A percentile compares a stretch with the other conserved stretches of the same genome.
Conservation (phyloP, 2,797 vertebrate genomes). For the Ctenochaetus hawaiiensis region DNA sequence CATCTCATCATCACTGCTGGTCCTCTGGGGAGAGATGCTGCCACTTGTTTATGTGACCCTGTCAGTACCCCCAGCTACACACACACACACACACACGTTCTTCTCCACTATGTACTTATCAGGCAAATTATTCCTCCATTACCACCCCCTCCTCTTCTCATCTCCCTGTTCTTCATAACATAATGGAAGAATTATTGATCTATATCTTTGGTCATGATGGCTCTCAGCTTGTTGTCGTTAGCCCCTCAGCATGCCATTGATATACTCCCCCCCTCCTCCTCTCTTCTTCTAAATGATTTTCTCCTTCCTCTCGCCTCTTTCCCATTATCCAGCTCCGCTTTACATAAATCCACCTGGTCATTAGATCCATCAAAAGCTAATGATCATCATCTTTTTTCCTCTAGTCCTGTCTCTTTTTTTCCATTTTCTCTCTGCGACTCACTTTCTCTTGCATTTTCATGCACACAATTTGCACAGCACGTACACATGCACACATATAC, state of each 20-base stretch:
- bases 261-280: slow-evolving; percentile 60
- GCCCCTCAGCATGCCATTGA: slow-evolving; percentile 78
- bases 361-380: slow-evolving; percentile 83
- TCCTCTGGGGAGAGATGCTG: slow-evolving; percentile 90
- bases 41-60: slow-evolving; percentile 88
- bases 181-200: slow-evolving; percentile 85
- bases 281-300: slow-evolving; percentile 79
- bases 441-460: slow-evolving; percentile 38
- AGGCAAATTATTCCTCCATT: slow-evolving; percentile 84
- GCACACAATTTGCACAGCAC: slow-evolving; percentile 1
- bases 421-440: slow-evolving; percentile 44
- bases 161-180: slow-evolving; percentile 62
- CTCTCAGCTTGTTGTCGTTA: slow-evolving; percentile 79
- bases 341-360: slow-evolving; percentile 77
- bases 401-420: slow-evolving; percentile 52
- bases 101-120: slow-evolving; percentile 73
- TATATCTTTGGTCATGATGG: slow-evolving; percentile 82
- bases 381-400: slow-evolving; percentile 77
- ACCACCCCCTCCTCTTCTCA: slow-evolving; percentile 68
- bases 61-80: slow-evolving; percentile 74
- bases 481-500: neutral
- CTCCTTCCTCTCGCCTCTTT: slow-evolving; percentile 76
- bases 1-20: slow-evolving; percentile 75
- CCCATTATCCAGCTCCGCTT: slow-evolving; percentile 74
- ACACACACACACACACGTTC: slow-evolving; percentile 44